Percentiles rank a stretch among this genome's conserved stretches.
These are phyloP conservation scores for Crax fasciolata DNA, from an alignment of 2,797 vertebrate genomes.

Conservation along the genomic window DNA sequence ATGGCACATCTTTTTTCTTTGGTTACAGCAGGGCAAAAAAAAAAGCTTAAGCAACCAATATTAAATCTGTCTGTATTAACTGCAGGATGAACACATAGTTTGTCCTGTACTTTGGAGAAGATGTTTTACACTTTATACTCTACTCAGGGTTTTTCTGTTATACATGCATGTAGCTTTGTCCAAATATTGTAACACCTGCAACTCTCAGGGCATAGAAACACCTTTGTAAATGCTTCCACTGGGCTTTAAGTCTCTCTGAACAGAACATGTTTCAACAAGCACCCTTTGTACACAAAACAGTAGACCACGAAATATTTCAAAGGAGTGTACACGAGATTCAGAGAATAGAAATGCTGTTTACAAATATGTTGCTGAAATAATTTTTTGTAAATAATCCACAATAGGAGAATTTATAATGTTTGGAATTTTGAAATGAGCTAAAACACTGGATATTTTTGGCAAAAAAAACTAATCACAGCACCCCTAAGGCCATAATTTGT, in stretches of 20 bases:
- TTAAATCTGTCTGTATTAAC: neutral
- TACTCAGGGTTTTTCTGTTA: neutral
- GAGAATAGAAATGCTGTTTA: conserved; percentile 31
- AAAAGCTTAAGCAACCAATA: neutral
- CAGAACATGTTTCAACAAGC: conserved; percentile 42
- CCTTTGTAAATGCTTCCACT: neutral
- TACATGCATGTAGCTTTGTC: neutral
- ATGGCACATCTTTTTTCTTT: neutral
- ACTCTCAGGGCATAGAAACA: neutral
- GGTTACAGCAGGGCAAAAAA: neutral
- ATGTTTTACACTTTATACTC: neutral
- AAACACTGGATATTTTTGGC: neutral
- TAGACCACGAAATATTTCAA: conserved; percentile 1
- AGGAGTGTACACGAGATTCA: conserved; percentile 38
- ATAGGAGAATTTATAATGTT: conserved; percentile 21
- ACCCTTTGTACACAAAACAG: conserved; percentile 2
- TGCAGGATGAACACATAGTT: neutral
- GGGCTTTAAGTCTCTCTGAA: conserved; percentile 31
- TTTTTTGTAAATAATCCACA: conserved; percentile 32
- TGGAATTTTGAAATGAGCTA: neutral
- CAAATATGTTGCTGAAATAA: conserved; percentile 30
- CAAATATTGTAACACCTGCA: conserved; percentile 32
- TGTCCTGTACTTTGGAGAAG: neutral
- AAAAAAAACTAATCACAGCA: neutral
- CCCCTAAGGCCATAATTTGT: neutral